phyloP scores from a whole-genome alignment of 1,140 invertebrate species.

The Diabrotica undecimpunctata region DNA sequence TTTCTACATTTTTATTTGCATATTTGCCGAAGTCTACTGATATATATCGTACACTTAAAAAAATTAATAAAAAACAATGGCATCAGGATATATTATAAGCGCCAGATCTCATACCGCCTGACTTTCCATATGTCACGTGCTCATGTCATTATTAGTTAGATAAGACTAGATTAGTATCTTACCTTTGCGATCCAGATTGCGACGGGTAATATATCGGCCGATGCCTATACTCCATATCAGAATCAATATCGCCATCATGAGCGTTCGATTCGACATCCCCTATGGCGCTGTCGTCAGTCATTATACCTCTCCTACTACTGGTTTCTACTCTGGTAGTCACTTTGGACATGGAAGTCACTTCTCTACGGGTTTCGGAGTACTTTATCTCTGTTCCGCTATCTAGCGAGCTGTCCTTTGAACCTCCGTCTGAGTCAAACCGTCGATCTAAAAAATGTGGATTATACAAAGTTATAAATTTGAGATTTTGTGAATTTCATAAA shows the following conservation, averaged over 20 bases:
- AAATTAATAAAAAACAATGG: too few species aligned
- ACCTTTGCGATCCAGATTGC: slow-evolving; percentile 48
- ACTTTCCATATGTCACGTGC: too few species aligned
- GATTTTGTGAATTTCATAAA: too few species aligned
- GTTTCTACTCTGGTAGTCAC: slow-evolving; percentile 28
- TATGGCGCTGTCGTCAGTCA: slow-evolving; percentile 40
- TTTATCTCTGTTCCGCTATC: slow-evolving; percentile 71
- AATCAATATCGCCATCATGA: slow-evolving; percentile 83
- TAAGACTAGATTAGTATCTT: too few species aligned
- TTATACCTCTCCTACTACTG: slow-evolving; percentile 31
- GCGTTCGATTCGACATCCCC: slow-evolving; percentile 63
- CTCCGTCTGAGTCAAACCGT: slow-evolving; percentile 63
- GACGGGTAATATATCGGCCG: slow-evolving; percentile 54
- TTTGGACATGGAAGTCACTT: slow-evolving; percentile 51
- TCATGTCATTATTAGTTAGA: too few species aligned
- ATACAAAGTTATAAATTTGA: slow-evolving; percentile 2
- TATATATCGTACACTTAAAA: too few species aligned
- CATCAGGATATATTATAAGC: too few species aligned
- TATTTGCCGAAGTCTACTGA: too few species aligned
- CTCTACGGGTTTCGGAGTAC: slow-evolving; percentile 60
- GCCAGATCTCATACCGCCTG: too few species aligned
- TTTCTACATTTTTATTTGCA: too few species aligned
- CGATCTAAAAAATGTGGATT: slow-evolving; percentile 52
- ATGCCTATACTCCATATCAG: slow-evolving; percentile 57
- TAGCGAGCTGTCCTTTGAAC: slow-evolving; percentile 77